phyloP scores from a whole-genome alignment of 2,797 vertebrate species.

The Chelmon rostratus region DNA sequence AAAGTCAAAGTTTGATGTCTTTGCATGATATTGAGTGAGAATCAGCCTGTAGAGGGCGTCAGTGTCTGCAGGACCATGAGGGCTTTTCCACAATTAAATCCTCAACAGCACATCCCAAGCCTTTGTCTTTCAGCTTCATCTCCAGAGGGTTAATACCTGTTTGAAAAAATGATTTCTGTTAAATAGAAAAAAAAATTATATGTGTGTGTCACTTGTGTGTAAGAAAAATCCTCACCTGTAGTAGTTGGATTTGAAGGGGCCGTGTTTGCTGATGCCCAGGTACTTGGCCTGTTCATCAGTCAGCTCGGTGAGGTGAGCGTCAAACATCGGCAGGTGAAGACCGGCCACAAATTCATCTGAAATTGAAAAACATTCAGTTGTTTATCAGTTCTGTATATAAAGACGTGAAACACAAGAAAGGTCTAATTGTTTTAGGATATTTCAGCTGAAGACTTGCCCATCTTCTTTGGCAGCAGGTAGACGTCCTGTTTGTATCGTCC shows the following conservation, averaged over 20 bases:
- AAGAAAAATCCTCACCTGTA: slow-evolving; percentile 87
- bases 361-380: slow-evolving; percentile 32
- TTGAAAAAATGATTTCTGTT: not conserved
- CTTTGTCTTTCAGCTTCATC: not conserved
- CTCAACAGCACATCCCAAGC: not conserved
- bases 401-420: too few relatives aligned
- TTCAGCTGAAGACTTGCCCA: slow-evolving; percentile 87
- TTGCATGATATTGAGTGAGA: slow-evolving; percentile 26
- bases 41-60: slow-evolving; percentile 84
- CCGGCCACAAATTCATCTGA: slow-evolving; percentile 96
- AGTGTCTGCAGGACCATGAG: slow-evolving; percentile 64
- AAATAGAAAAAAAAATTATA: not conserved
- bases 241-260: slow-evolving; percentile 96
- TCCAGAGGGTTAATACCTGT: slow-evolving; percentile 66
- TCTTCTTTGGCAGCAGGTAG: slow-evolving; percentile 97
- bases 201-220: not conserved
- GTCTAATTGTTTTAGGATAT: not conserved
- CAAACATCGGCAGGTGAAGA: slow-evolving; percentile 93
- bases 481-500: slow-evolving; percentile 98
- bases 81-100: not conserved
- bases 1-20: not conserved
- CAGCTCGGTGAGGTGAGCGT: slow-evolving; percentile 94
- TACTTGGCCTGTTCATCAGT: slow-evolving; percentile 95
- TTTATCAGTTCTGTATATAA: not conserved
- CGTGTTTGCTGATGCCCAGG: slow-evolving; percentile 92